Percentiles rank a stretch among this genome's conserved stretches.
phyloP scores from a whole-genome alignment of 2,113 vertebrate species.

The Nanger granti region DNA sequence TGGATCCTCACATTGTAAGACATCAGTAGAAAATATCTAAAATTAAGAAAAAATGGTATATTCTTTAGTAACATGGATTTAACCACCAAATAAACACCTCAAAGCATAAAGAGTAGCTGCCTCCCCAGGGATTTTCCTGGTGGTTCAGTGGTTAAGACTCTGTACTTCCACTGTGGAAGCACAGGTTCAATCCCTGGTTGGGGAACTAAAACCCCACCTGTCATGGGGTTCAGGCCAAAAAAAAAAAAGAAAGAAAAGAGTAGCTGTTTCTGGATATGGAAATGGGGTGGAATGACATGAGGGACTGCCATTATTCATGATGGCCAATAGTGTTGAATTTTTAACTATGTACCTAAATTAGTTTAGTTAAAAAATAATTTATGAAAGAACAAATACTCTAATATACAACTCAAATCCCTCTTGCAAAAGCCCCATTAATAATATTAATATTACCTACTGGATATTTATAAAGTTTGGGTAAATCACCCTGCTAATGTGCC shows the following conservation, averaged over 20 bases:
- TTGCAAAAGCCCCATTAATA: neutral
- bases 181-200: neutral
- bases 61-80: neutral
- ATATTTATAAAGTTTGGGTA: neutral
- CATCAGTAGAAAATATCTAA: neutral
- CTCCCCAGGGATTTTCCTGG: neutral
- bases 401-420: neutral
- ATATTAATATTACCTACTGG: neutral
- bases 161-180: neutral
- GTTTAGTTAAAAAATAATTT: neutral
- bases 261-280: neutral
- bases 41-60: neutral
- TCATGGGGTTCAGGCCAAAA: neutral
- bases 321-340: neutral
- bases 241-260: neutral
- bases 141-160: neutral
- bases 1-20: neutral
- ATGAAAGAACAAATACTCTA: neutral
- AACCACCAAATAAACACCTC: neutral
- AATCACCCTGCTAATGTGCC: neutral
- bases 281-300: neutral
- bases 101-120: neutral
- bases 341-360: neutral
- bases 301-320: neutral
- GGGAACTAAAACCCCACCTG: neutral